Conservation (phyloP, 2,888 invertebrate species). For the Charanyca ferruginea region DNA sequence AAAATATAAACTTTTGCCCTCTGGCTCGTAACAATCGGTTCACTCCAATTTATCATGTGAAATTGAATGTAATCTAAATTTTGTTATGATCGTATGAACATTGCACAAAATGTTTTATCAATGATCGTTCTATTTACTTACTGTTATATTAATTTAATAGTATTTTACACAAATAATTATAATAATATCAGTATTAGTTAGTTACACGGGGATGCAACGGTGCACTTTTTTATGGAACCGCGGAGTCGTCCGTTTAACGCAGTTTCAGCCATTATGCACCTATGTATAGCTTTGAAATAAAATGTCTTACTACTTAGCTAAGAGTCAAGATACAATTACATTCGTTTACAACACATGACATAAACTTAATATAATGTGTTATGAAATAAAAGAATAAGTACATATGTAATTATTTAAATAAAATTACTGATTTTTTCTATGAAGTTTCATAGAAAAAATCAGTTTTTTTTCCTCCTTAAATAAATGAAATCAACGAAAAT, state of each 20-base stretch:
- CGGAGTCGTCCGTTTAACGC: no score
- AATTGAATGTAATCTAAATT: slow-evolving; percentile 64
- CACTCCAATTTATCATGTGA: slow-evolving; percentile 69
- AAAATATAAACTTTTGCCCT: slow-evolving; percentile 78
- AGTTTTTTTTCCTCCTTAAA: no score
- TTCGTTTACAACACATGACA: slow-evolving; percentile 19
- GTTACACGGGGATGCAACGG: no score
- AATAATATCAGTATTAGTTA: no score
- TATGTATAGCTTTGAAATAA: slow-evolving; percentile 17
- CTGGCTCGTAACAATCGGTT: slow-evolving; percentile 71
- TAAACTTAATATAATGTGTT: slow-evolving; percentile 6
- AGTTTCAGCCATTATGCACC: no score
- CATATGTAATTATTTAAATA: no score
- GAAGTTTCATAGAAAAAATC: no score
- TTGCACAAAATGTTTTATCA: not conserved
- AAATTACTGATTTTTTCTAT: no score
- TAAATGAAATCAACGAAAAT: no score
- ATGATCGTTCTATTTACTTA: not conserved
- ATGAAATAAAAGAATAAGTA: slow-evolving; percentile 18
- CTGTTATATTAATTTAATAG: not conserved
- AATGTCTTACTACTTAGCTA: not conserved
- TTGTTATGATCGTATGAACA: slow-evolving; percentile 43
- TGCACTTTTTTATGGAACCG: no score
- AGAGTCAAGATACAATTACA: slow-evolving; percentile 9
- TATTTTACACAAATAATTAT: no score